Evolutionary conservation across 2,113 vertebrate genomes (phyloP), one percentile per base, ranked within the genome.

Genomic region (Burhinus bistriatus): DNA sequence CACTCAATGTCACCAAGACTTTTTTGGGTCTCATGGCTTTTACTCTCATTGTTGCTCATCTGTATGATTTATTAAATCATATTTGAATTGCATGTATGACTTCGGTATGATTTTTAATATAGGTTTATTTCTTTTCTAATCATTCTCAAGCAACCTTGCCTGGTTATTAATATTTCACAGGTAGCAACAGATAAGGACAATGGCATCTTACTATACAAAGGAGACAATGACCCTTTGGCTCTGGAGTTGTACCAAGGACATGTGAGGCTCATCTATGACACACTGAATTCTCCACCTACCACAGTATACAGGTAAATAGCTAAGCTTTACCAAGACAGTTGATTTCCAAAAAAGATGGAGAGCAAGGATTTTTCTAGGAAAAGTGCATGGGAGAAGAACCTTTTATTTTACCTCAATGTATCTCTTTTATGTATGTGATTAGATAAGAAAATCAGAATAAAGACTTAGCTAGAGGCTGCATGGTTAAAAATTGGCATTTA

Each of bases 191-290:
- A 99, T 96, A 99, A 99, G 97, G 99, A 99, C 98, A 99, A 99
- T 0, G 99, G 99, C 40, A 98, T 99, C 93, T 97, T 99, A 45
- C 92, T 99, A 47, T 99, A 99, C 95, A 99, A 99, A 93, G 99
- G 99, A 11, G 99, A 99, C 97, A 99, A 99, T 0, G 99, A 99
- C 95, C 99, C 99, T 4, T 95, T 99, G 98, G 99, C 99, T 11
- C 98, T 99, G 97, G 99, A 99, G 97, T 95, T 99, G 77, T 99
- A 99, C 97, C 99, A 99, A 97, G 99, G 99, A 51, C 99, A 99
- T 3, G 99, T 99, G 89, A 98, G 99, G 55, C 99, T 99, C 85
- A 98, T 99, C 94, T 99, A 99, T 0, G 99, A 99, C 98, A 99
- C 99, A 9, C 96, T 99, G 96, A 99, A 97, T 96, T 99, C 99